Conservation (phyloP, 2,113 vertebrate genomes). For the Gavia stellata region DNA sequence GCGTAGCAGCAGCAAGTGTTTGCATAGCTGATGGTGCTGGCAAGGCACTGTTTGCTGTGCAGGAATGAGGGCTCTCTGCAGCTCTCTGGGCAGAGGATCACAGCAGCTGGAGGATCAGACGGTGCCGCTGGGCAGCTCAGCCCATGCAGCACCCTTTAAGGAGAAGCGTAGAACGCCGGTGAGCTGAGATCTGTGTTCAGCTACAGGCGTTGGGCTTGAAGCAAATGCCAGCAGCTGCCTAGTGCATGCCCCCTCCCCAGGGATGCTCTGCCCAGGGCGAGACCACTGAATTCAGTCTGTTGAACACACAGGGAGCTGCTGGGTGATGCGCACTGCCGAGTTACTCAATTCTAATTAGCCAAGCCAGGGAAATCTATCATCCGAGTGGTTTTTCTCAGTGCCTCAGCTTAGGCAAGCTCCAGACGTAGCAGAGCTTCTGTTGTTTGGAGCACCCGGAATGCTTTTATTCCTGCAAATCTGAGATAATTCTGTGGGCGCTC, state of each 20-base stretch:
- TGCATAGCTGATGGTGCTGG: not conserved
- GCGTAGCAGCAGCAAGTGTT: not conserved
- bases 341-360: not conserved
- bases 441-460: not conserved
- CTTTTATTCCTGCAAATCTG: not conserved
- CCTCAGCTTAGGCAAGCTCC: not conserved
- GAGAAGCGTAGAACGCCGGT: fast-evolving
- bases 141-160: not conserved
- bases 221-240: not conserved
- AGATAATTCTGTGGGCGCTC: not conserved
- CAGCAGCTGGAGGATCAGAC: not conserved
- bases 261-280: not conserved
- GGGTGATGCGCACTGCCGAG: not conserved
- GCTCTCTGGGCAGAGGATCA: not conserved
- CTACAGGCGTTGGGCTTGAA: not conserved
- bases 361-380: not conserved
- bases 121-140: not conserved
- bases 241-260: not conserved
- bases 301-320: not conserved
- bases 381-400: not conserved
- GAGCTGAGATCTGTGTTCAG: not conserved
- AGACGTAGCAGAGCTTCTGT: not conserved
- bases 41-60: fast-evolving
- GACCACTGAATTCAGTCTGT: not conserved
- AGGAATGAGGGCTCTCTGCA: not conserved